Base-by-base conservation (phyloP, 2,113 vertebrate genomes). In the Sylvicapra grimmia region DNA sequence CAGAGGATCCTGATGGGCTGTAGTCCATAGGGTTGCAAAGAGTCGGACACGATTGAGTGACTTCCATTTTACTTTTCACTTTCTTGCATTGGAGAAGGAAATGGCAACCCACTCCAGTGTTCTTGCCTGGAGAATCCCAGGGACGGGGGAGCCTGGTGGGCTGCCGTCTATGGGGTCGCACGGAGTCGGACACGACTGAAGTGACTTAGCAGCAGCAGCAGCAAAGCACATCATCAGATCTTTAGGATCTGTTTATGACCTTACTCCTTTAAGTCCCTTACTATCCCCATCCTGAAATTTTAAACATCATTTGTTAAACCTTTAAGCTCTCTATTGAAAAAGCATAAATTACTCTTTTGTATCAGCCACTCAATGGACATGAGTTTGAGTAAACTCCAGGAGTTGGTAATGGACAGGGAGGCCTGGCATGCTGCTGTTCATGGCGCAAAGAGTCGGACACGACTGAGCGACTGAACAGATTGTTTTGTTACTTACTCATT, bases 281-380 rank as follows among this genome's bases (percentile, higher is more conserved):
- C 27, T 2, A 25, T 40, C 10, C 6, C 33, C 6, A 40, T 53
- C 49, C 40, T 84, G 89, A 54, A 94, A 79, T 95, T 90, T 87
- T 93, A 88, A 44, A 83, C 27, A 83, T 96, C 56, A 96, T 88
- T 87, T 61, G 27, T 91, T 91, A 84, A 88, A 61, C 8, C 11
- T 94, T 23, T 68, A 90, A 72, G 2, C 11, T 85, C 95, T 25
- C 16, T 25, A 54, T 80, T 54, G 75, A 86, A 49, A 87, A 90
- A 88, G 40, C 58, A 56, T 89, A n/a, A 91, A 61, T 89, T 33
- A 54, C 75, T 77, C 86, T 80, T 92, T 86, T 93, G 23, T 85
- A 63, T 72, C 19, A 40, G 19, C 5, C 6, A 36, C 19, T 72
- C 68, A 72, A 40, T 72, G 19, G 68, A 72, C 68, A 23, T 72